Percentiles rank a stretch among this genome's conserved stretches.
These are phyloP conservation scores for Lepidurus apus DNA, from an alignment of 1,140 invertebrate genomes.

Conservation along the genomic window DNA sequence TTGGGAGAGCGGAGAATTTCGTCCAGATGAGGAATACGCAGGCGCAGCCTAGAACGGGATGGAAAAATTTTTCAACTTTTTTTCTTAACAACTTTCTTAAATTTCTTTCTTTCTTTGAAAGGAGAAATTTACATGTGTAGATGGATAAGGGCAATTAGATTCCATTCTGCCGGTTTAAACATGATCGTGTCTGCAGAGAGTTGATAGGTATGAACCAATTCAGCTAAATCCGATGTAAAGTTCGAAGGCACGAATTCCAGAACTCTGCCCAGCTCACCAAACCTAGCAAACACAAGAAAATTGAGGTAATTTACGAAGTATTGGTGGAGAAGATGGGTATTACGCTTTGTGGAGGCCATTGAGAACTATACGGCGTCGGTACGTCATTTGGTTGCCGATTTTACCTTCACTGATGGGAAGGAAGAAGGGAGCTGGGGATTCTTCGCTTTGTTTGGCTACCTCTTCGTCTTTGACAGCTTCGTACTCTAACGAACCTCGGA, in stretches of 20 bases:
- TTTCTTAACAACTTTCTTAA: too few relatives aligned
- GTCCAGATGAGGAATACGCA: neutral
- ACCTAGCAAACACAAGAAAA: neutral
- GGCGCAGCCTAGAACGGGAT: neutral
- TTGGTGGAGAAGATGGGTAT: too few relatives aligned
- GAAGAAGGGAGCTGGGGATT: neutral
- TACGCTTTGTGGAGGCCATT: constrained; percentile 21
- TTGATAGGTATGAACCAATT: constrained; percentile 53
- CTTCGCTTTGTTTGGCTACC: neutral
- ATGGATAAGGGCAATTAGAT: constrained; percentile 50
- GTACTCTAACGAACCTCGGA: neutral
- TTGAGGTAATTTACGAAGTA: neutral
- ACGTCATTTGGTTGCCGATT: neutral
- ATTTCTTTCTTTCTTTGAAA: neutral
- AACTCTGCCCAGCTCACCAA: neutral
- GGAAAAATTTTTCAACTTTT: neutral
- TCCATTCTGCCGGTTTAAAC: constrained; percentile 54
- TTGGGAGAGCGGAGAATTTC: neutral
- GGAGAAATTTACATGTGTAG: constrained; percentile 46
- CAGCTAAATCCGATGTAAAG: constrained; percentile 44
- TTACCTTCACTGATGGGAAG: constrained; percentile 1
- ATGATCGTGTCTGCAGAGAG: constrained; percentile 55
- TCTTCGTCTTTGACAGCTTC: neutral
- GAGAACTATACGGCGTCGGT: constrained; percentile 20
- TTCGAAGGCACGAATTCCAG: neutral